Percentiles rank a stretch among this genome's conserved stretches.
phyloP scores from a whole-genome alignment of 2,888 invertebrate genomes.

The Heteromurus nitidus region DNA sequence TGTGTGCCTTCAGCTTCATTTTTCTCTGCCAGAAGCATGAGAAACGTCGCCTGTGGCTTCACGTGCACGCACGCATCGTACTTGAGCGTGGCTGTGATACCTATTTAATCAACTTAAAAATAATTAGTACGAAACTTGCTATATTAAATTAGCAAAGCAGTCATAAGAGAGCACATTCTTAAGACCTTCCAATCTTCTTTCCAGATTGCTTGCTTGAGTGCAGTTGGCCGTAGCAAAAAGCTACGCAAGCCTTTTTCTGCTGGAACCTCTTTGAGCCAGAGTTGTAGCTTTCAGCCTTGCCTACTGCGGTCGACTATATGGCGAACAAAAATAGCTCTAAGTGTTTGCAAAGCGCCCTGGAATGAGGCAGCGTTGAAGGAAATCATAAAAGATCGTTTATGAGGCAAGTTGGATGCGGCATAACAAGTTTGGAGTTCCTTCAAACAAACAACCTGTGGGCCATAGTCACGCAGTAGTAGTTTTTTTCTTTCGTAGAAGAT shows the following conservation, averaged over 20 bases:
- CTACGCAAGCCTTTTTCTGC: slow-evolving; percentile 8
- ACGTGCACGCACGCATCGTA: background rate
- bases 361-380: slow-evolving; percentile 41
- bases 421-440: slow-evolving; percentile 21
- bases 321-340: slow-evolving; percentile 21
- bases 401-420: slow-evolving; percentile 38
- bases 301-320: too few relatives aligned
- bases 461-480: slow-evolving; percentile 48
- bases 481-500: slow-evolving; percentile 31
- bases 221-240: slow-evolving; percentile 12
- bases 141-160: slow-evolving; percentile 53
- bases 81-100: background rate
- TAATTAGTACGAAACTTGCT: slow-evolving; percentile 59
- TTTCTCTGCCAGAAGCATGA: background rate
- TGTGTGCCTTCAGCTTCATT: background rate
- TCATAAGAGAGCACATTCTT: slow-evolving; percentile 8
- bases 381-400: slow-evolving; percentile 58
- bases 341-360: slow-evolving; percentile 15
- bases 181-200: background rate
- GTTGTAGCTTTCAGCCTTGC: slow-evolving; percentile 8
- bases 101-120: slow-evolving; percentile 62
- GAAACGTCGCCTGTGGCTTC: background rate
- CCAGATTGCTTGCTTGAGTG: background rate
- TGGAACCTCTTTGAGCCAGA: slow-evolving; percentile 17
- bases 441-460: slow-evolving; percentile 64